Evolutionary conservation across 2,797 vertebrate species (phyloP).

Genomic region (Enteromius treurensis): DNA sequence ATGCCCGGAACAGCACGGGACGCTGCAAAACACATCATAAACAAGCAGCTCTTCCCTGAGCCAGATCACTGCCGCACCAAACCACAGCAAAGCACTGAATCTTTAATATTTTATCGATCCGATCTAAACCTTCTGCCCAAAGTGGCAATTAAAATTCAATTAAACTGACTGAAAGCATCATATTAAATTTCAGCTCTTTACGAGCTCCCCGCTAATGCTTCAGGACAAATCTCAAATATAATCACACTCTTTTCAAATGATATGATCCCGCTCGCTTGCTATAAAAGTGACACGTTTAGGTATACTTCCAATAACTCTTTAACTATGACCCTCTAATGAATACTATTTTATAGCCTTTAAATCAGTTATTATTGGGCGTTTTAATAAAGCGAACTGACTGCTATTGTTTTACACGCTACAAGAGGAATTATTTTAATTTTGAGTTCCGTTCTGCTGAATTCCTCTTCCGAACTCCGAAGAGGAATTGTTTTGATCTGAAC

Average conservation of each 20-base stretch:
- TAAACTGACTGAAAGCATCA: conserved; percentile 99
- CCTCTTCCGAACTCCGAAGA: conserved; percentile 56
- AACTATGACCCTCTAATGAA: conserved; percentile 99
- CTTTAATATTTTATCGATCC: conserved; percentile 99
- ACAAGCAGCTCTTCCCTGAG: conserved; percentile 73
- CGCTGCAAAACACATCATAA: conserved; percentile 76
- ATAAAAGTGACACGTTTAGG: conserved; percentile 99
- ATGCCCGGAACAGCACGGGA: conserved; percentile 78
- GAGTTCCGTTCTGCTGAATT: conserved; percentile 69
- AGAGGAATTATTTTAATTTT: conserved; percentile 85
- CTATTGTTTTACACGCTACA: conserved; percentile 89
- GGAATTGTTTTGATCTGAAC: conserved; percentile 15
- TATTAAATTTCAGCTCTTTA: conserved; percentile 99
- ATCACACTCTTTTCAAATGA: conserved; percentile 99
- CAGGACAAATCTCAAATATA: conserved; percentile 98
- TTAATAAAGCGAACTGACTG: conserved; percentile 93
- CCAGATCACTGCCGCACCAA: conserved; percentile 62
- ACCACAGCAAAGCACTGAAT: conserved; percentile 88
- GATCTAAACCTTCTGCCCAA: conserved; percentile 99
- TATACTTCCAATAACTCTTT: conserved; percentile 99
- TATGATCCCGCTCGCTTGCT: conserved; percentile 98
- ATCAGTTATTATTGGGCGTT: conserved; percentile 98
- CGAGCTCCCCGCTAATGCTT: conserved; percentile 98
- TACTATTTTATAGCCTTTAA: conserved; percentile 98
- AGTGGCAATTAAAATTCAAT: conserved; percentile 99